These are phyloP conservation scores for Apodemus agrarius DNA, from an alignment of 2,797 vertebrate genomes.

Conservation along the genomic window DNA sequence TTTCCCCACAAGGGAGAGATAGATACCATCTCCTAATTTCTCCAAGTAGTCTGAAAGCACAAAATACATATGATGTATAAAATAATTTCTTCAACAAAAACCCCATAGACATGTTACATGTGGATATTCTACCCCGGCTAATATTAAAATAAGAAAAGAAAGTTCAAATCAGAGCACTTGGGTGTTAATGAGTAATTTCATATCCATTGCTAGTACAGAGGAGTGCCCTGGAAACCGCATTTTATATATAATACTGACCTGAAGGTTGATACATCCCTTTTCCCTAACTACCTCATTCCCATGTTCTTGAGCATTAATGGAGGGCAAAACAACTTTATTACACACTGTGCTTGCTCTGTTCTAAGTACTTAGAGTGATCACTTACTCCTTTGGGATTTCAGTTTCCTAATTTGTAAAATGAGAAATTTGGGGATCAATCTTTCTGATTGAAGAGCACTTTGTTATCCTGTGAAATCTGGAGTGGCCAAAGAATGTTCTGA, in stretches of 20 bases:
- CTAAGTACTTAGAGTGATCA: neutral
- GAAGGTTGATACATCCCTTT: neutral
- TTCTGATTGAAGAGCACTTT: neutral
- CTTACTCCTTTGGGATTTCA: neutral
- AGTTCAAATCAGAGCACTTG: neutral
- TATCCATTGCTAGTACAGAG: neutral
- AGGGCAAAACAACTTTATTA: neutral
- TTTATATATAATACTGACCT: neutral
- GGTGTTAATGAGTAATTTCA: neutral
- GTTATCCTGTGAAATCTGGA: neutral
- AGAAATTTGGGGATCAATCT: neutral
- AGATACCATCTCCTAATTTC: constrained; percentile 48
- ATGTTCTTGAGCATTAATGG: neutral
- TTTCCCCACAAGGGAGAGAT: constrained; percentile 1
- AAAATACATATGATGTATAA: neutral
- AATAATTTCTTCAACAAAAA: constrained; percentile 6
- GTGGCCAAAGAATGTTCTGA: neutral
- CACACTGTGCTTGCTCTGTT: neutral
- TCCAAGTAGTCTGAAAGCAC: neutral
- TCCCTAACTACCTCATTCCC: neutral
- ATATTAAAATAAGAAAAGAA: neutral
- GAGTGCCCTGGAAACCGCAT: neutral
- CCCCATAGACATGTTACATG: neutral
- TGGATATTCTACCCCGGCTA: neutral
- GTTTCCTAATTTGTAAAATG: constrained; percentile 36